Base-by-base conservation (phyloP, 2,113 vertebrate genomes). In the Jacana jacana region DNA sequence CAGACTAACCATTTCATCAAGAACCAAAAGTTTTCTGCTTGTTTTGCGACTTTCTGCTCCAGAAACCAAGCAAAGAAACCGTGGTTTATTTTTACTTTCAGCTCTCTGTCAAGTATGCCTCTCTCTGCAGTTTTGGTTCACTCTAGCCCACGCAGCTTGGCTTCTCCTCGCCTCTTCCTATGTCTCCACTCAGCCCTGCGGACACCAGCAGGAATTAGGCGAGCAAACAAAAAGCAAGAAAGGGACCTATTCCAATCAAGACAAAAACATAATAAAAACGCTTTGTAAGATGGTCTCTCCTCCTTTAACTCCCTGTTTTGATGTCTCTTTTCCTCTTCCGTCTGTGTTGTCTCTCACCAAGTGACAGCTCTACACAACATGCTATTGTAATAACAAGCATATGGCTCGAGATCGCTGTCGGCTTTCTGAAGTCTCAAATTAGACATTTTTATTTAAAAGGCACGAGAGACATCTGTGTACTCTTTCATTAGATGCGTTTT, bases 391-490 rank as follows among this genome's bases (percentile, higher is more conserved):
- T 73, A 78, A 81, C 52, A 89, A 92, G 82, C 68, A 80, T 77
- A 78, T 79, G 72, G 78, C 89, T 93, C 48, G 92, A 96, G 49
- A 90, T 83, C 1, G 3, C 65, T 91, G 68, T 28, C 91, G 91
- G 81, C 46, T 89, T 95, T 96, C 83, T 91, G 42, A 42, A 93
- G 82, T 86, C 88, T 95, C 95, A 88, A 87, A 94, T 95, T 90
- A 93, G 91, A 69, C 54, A 83, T 95, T 95, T 97, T 91, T 77
- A 95, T 89, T 97, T 97, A 71, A 92, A 97, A 97, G 95, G 91
- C 46, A 76, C 86, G 73, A 95, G 96, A 97, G 94, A 93, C 81
- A 95, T 89, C 52, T 91, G 60, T 72, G 96, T 73, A 81, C 49
- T 87, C 81, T 91, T 94, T 95, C 88, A 96, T 89, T 93, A 96